These are phyloP conservation scores for Baccha elongata DNA, from an alignment of 2,888 invertebrate genomes.

Conservation along the genomic window DNA sequence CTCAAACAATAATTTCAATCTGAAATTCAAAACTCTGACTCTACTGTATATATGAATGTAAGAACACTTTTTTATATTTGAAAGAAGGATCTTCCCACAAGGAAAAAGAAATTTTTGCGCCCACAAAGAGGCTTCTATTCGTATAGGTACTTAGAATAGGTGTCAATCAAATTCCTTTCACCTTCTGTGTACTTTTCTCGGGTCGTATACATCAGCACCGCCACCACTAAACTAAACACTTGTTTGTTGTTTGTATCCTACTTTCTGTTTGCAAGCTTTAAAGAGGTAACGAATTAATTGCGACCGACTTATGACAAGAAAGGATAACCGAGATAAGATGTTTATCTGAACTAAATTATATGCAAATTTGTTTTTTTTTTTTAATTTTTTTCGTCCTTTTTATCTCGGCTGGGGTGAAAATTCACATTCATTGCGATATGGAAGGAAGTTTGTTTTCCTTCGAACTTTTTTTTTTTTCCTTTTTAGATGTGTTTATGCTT, in stretches of 20 bases:
- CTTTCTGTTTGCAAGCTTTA: conserved; percentile 38
- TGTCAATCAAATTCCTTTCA: conserved; percentile 73
- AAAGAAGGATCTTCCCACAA: conserved; percentile 13
- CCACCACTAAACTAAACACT: neutral
- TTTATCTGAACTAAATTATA: conserved; percentile 74
- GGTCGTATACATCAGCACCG: neutral
- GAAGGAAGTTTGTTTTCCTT: conserved; percentile 64
- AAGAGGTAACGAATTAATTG: conserved; percentile 69
- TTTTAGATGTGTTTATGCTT: conserved; percentile 52
- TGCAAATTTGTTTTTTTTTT: conserved; percentile 67
- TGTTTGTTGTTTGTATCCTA: conserved; percentile 27
- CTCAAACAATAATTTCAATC: too few relatives aligned
- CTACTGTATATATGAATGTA: conserved; percentile 24
- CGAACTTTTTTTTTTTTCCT: conserved; percentile 17
- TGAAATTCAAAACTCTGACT: too few relatives aligned
- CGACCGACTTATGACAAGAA: conserved; percentile 71
- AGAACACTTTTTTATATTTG: conserved; percentile 10
- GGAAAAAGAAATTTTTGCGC: conserved; percentile 39
- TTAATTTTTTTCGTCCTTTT: conserved; percentile 25
- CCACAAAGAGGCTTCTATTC: conserved; percentile 19
- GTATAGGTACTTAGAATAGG: conserved; percentile 37
- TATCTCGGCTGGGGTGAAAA: conserved; percentile 34
- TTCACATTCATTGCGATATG: conserved; percentile 60
- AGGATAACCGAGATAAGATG: conserved; percentile 73
- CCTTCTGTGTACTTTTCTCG: conserved; percentile 49